phyloP scores from a whole-genome alignment of 2,797 vertebrate genomes.

The Chaenodraco wilsoni region DNA sequence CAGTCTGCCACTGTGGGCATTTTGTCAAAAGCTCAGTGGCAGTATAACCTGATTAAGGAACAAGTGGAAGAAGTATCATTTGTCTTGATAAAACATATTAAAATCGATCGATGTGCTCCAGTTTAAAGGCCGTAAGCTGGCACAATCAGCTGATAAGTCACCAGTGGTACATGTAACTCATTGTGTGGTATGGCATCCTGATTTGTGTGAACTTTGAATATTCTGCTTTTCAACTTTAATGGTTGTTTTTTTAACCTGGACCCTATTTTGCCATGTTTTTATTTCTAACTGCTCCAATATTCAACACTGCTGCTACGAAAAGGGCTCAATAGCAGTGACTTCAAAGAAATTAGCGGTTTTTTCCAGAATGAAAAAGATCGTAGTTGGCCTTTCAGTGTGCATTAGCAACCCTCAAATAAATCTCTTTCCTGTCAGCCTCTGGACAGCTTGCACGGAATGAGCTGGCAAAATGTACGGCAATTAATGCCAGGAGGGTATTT shows the following conservation, averaged over 20 bases:
- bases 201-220: constrained; percentile 20
- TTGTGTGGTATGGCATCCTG: neutral
- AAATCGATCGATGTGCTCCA: constrained; percentile 17
- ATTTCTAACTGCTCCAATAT: no score
- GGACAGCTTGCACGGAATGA: neutral
- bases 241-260: no score
- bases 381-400: neutral
- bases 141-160: constrained; percentile 22
- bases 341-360: no score
- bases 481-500: constrained; percentile 3
- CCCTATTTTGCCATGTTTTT: no score
- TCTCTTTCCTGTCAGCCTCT: constrained; percentile 4
- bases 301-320: no score
- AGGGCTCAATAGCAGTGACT: no score
- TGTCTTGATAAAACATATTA: constrained; percentile 25
- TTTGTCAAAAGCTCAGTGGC: constrained; percentile 9
- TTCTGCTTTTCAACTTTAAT: constrained; percentile 25
- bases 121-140: constrained; percentile 15
- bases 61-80: constrained; percentile 32
- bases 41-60: constrained; percentile 34
- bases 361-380: no score
- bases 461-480: constrained; percentile 12
- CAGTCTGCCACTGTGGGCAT: neutral
- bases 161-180: neutral
- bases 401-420: constrained; percentile 22